These are phyloP conservation scores for Tholera decimalis DNA, from an alignment of 2,888 invertebrate species.

Conservation along the genomic window DNA sequence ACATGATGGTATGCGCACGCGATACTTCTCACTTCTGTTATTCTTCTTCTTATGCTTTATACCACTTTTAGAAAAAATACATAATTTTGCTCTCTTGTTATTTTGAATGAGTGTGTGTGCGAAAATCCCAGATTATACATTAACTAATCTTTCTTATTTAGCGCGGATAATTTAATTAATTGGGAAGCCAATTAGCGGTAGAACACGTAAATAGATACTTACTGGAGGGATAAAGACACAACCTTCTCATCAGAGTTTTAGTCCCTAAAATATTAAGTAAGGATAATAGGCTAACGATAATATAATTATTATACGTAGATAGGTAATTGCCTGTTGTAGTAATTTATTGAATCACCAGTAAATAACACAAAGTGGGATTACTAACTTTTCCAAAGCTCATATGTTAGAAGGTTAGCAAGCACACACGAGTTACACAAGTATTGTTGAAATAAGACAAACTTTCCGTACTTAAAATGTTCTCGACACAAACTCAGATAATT, in stretches of 20 bases:
- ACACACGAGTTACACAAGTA: conserved; percentile 31
- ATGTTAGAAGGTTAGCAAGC: conserved; percentile 18
- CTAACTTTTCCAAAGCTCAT: conserved; percentile 6
- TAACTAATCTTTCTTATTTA: conserved; percentile 44
- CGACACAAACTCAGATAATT: conserved; percentile 52
- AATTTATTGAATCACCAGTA: conserved; percentile 4
- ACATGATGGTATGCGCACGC: too few species aligned
- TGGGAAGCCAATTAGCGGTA: conserved; percentile 26
- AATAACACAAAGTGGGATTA: neutral
- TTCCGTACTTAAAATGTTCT: conserved; percentile 43
- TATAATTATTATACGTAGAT: neutral
- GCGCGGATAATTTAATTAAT: conserved; percentile 40
- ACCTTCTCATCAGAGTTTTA: neutral
- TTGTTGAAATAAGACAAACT: conserved; percentile 40
- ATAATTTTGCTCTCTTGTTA: conserved; percentile 19
- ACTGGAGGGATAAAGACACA: conserved; percentile 1
- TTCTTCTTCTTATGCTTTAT: neutral
- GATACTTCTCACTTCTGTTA: neutral
- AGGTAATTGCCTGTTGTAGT: neutral
- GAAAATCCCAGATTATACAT: conserved; percentile 27
- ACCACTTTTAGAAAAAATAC: neutral
- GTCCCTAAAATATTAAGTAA: conserved; percentile 1
- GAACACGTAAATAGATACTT: conserved; percentile 5
- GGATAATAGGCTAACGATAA: neutral
- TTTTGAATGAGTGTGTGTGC: conserved; percentile 26